These are phyloP conservation scores for Andrena dorsata DNA, from an alignment of 2,888 invertebrate genomes.

Conservation along the genomic window DNA sequence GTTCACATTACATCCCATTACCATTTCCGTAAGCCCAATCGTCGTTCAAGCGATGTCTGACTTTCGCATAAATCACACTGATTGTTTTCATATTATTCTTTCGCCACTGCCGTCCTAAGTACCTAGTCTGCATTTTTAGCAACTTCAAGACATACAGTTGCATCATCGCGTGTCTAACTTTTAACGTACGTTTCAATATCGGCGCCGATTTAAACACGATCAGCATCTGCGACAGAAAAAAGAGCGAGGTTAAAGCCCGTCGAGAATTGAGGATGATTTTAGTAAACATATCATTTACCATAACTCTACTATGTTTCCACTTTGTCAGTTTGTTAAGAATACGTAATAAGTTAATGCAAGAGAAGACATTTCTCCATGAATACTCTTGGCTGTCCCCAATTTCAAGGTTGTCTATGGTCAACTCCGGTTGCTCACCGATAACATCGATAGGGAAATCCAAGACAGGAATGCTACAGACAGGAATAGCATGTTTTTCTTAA, in stretches of 20 bases:
- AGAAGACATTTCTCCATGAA: constrained; percentile 99
- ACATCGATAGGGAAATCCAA: constrained; percentile 98
- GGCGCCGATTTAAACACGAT: constrained; percentile 99
- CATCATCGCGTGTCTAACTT: constrained; percentile 98
- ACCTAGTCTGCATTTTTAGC: constrained; percentile 99
- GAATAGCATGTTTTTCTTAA: neutral
- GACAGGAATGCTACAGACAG: constrained; percentile 90
- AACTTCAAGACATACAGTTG: constrained; percentile 99
- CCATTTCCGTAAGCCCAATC: constrained; percentile 99
- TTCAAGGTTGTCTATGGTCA: constrained; percentile 96
- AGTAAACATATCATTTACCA: constrained; percentile 86
- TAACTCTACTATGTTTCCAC: constrained; percentile 99
- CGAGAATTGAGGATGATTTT: constrained; percentile 2
- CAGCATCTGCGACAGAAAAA: constrained; percentile 89
- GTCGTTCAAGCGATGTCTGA: constrained; percentile 97
- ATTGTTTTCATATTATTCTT: constrained; percentile 99
- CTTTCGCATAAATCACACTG: constrained; percentile 99
- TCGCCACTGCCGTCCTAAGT: constrained; percentile 99
- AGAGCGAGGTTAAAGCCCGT: constrained; percentile 1
- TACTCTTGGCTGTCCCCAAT: constrained; percentile 94
- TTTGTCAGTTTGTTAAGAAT: constrained; percentile 99
- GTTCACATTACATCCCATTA: constrained; percentile 76
- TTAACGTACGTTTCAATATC: constrained; percentile 97
- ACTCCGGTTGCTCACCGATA: constrained; percentile 96
- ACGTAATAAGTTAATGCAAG: constrained; percentile 97